Evolutionary conservation across 2,888 invertebrate genomes (phyloP).

Genomic region (Rhagonycha fulva): DNA sequence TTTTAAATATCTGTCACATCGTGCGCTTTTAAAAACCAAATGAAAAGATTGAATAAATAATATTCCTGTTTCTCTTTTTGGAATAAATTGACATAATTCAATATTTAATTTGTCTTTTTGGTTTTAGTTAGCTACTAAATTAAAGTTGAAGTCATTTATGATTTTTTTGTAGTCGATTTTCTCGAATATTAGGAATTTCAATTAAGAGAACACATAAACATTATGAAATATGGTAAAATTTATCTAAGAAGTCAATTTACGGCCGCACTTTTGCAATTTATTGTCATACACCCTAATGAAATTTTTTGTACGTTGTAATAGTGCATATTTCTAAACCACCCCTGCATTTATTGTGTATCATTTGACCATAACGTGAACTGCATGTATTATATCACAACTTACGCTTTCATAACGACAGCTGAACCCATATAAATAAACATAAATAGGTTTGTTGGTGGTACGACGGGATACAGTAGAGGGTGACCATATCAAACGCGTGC

Average conservation of each 20-base stretch:
- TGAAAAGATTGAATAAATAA: not conserved
- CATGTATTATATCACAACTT: slow-evolving; percentile 34
- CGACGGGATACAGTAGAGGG: slow-evolving; percentile 30
- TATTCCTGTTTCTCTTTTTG: not conserved
- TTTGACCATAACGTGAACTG: slow-evolving; percentile 33
- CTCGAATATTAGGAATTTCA: not conserved
- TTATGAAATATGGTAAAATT: not conserved
- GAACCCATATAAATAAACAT: slow-evolving; percentile 37
- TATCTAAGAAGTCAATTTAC: not conserved
- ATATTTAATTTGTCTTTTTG: not conserved
- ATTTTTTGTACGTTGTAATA: slow-evolving; percentile 14
- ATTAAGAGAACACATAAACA: not conserved
- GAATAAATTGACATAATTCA: not conserved
- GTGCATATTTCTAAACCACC: slow-evolving; percentile 21
- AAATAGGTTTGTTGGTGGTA: slow-evolving; percentile 34
- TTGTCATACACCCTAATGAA: slow-evolving; percentile 10
- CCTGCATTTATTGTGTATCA: slow-evolving; percentile 30
- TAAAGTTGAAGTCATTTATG: not conserved
- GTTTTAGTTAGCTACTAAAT: not conserved
- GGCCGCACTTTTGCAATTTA: slow-evolving; percentile 8
- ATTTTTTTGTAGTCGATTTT: not conserved
- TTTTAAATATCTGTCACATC: not conserved
- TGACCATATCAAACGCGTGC: slow-evolving; percentile 27
- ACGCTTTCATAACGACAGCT: slow-evolving; percentile 35
- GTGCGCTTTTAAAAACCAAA: not conserved